Evolutionary conservation across 2,888 invertebrate genomes (phyloP).

Genomic region (Eupsilia transversa): DNA sequence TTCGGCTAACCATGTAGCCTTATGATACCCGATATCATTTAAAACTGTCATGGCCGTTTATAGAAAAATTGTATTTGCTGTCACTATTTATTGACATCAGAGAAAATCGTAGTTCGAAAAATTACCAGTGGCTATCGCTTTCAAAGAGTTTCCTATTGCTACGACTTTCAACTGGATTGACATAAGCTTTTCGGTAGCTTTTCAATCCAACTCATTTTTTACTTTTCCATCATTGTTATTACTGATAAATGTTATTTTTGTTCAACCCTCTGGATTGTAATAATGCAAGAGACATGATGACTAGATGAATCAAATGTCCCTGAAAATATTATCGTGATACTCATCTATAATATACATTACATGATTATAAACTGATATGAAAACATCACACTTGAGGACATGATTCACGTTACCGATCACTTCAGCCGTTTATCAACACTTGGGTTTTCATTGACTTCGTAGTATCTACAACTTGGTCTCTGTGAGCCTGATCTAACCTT

Average conservation of each 20-base stretch:
- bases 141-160: background rate
- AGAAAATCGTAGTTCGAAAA: background rate
- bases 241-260: background rate
- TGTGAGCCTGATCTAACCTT: background rate
- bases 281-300: background rate
- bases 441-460: background rate
- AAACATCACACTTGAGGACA: slow-evolving; percentile 14
- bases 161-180: background rate
- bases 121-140: background rate
- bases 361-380: slow-evolving; percentile 5
- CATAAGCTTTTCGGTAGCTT: background rate
- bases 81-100: background rate
- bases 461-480: too few species aligned
- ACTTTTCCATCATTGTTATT: background rate
- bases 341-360: background rate
- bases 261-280: background rate
- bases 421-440: slow-evolving; percentile 10
- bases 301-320: background rate
- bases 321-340: slow-evolving; percentile 9
- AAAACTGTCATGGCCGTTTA: background rate
- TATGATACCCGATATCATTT: background rate
- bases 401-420: background rate
- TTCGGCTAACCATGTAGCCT: background rate
- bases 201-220: background rate
- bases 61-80: background rate